Evolutionary conservation across 2,113 vertebrate species (phyloP), one percentile per base, ranked within the genome.

Genomic region (Hemiprocne comata): DNA sequence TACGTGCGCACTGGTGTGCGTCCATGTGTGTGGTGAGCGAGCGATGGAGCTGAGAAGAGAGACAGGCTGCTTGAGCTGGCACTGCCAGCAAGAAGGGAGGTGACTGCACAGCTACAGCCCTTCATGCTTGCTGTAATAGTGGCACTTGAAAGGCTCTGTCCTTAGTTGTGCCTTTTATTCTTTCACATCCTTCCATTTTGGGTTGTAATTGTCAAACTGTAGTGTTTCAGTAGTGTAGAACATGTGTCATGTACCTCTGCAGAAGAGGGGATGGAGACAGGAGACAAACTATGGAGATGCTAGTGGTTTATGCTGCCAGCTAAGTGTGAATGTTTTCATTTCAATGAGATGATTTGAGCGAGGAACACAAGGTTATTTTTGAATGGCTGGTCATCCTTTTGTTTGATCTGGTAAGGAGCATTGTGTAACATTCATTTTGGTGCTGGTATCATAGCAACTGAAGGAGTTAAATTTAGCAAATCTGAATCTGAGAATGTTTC

Each of bases 391-490:
- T 77, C 42, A 67, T 83, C 46, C 51, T 86, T 95, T 92, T 92
- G 23, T 65, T 84, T 90, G n/a, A 29, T 88, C 67, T 95, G 61
- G 36, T 86, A 42, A 84, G 55, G 34, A 92, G 61, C 54, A 42
- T 60, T 72, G 46, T 92, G 55, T 86, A 81, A 57, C 69, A 40
- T 58, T 82, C 23, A 40, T 85, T 78, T 90, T 92, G 34, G 61
- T 93, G 38, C 73, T 81, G 76, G 93, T 94, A 78, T 90, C 83
- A 31, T 89, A 94, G 96, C 94, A 95, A 94, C 89, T 71, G 73
- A 77, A 90, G 50, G 44, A 95, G 70, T 84, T 92, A 89, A 80
- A 93, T 82, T 86, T 80, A 95, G 86, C 53, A 95, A 95, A 89
- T 44, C 33, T 4, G 1, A 81, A 91, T 42, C 65, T 65, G 57